Conservation (phyloP, 1,140 invertebrate genomes). For the Drosophila funebris region DNA sequence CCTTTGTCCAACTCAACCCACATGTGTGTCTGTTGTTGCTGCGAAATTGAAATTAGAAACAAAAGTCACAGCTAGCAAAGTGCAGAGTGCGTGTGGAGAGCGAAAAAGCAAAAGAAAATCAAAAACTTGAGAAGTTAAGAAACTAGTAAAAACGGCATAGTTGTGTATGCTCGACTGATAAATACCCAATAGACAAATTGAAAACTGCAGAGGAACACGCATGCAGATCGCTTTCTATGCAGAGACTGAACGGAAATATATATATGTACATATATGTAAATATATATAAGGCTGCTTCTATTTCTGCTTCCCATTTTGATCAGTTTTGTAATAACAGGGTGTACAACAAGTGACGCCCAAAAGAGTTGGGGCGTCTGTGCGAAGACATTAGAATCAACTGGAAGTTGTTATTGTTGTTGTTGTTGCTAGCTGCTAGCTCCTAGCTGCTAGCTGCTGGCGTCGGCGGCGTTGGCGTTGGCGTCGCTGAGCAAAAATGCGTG, state of each 20-base stretch:
- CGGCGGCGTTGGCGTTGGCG: not conserved
- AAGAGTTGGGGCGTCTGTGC: slow-evolving; percentile 13
- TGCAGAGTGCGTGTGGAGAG: slow-evolving; percentile 71
- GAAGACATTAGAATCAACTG: slow-evolving; percentile 26
- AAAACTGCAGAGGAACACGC: not conserved
- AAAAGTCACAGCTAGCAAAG: slow-evolving; percentile 59
- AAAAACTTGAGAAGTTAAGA: slow-evolving; percentile 8
- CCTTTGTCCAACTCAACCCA: slow-evolving; percentile 23
- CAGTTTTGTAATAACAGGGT: not conserved
- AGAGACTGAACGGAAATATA: not conserved
- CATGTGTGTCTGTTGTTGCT: slow-evolving; percentile 32
- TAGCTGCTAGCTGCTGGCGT: slow-evolving; percentile 4
- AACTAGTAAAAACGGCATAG: not conserved
- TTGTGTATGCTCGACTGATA: not conserved
- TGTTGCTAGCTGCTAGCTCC: slow-evolving; percentile 7
- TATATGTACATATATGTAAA: not conserved
- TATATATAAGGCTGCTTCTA: not conserved
- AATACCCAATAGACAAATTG: not conserved
- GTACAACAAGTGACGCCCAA: slow-evolving; percentile 5
- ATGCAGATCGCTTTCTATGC: too few relatives aligned
- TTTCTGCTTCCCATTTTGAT: too few relatives aligned
- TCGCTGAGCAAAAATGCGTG: slow-evolving; percentile 63
- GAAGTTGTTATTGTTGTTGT: slow-evolving; percentile 14
- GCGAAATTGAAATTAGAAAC: slow-evolving; percentile 50
- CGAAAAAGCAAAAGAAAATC: not conserved